phyloP scores from a whole-genome alignment of 1,140 invertebrate genomes.

The Dreissena polymorpha region DNA sequence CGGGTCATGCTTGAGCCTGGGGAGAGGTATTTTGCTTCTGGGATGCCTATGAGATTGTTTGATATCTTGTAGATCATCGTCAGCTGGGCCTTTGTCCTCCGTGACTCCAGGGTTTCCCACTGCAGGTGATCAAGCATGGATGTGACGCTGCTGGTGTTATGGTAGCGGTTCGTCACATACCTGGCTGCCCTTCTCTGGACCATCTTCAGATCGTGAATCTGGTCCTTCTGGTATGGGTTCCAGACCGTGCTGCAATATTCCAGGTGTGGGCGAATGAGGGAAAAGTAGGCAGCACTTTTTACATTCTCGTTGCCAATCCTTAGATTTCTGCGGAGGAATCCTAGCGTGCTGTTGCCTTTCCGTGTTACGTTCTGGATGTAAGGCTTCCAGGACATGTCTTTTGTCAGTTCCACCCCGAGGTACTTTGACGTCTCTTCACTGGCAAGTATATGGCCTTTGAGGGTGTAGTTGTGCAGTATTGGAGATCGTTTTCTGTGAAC shows the following conservation, averaged over 20 bases:
- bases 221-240: conserved; percentile 13
- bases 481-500: too few relatives aligned
- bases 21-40: too few relatives aligned
- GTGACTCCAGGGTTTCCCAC: too few relatives aligned
- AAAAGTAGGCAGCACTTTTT: neutral
- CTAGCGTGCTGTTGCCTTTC: neutral
- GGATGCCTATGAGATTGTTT: too few relatives aligned
- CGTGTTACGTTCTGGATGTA: too few relatives aligned
- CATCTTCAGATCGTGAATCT: conserved; percentile 9
- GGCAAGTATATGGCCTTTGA: neutral
- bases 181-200: conserved; percentile 42
- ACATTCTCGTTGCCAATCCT: neutral
- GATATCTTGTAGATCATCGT: too few relatives aligned
- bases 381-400: conserved; percentile 1
- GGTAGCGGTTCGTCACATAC: neutral
- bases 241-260: conserved; percentile 21
- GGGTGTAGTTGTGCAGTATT: conserved; percentile 4
- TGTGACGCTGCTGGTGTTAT: too few relatives aligned
- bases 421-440: neutral
- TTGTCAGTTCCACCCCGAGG: neutral
- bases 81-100: too few relatives aligned
- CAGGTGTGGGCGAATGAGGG: neutral
- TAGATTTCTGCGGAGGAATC: conserved; percentile 10
- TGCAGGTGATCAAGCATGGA: too few relatives aligned
- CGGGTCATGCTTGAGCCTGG: too few relatives aligned